Evolutionary conservation across 2,888 invertebrate genomes (phyloP).

Genomic region (Coleophora flavipennella): DNA sequence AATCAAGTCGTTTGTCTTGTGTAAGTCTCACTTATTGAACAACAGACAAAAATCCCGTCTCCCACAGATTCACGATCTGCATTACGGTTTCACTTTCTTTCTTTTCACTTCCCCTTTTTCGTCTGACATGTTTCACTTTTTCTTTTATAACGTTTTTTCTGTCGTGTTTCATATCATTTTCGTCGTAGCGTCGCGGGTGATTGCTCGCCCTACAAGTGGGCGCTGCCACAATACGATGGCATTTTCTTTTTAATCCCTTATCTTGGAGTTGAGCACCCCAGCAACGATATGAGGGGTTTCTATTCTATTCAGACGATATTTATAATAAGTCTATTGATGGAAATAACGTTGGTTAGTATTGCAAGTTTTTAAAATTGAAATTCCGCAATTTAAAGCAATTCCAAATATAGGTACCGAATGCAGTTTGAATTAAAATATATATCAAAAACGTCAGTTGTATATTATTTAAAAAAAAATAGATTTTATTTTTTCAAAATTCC

Average conservation of each 20-base stretch:
- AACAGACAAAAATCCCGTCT: background rate
- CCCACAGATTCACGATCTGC: conserved; percentile 21
- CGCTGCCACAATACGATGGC: conserved; percentile 38
- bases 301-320: conserved; percentile 27
- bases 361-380: background rate
- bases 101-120: conserved; percentile 14
- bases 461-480: too few relatives aligned
- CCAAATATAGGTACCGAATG: too few relatives aligned
- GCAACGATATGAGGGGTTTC: conserved; percentile 19
- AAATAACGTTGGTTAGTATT: conserved; percentile 1
- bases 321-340: conserved; percentile 32
- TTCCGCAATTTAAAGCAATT: background rate
- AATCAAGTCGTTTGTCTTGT: too few relatives aligned
- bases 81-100: conserved; percentile 19
- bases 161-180: conserved; percentile 26
- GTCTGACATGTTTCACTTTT: conserved; percentile 31
- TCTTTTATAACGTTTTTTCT: conserved; percentile 30
- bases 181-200: conserved; percentile 37
- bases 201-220: conserved; percentile 35
- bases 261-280: conserved; percentile 29
- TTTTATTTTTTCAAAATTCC: too few relatives aligned
- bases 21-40: too few relatives aligned
- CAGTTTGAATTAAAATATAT: too few relatives aligned
- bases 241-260: conserved; percentile 58
- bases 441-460: too few relatives aligned